Evolutionary conservation across 2,113 vertebrate genomes (phyloP), one percentile per base, ranked within the genome.

Genomic region (Lipotes vexillifer): DNA sequence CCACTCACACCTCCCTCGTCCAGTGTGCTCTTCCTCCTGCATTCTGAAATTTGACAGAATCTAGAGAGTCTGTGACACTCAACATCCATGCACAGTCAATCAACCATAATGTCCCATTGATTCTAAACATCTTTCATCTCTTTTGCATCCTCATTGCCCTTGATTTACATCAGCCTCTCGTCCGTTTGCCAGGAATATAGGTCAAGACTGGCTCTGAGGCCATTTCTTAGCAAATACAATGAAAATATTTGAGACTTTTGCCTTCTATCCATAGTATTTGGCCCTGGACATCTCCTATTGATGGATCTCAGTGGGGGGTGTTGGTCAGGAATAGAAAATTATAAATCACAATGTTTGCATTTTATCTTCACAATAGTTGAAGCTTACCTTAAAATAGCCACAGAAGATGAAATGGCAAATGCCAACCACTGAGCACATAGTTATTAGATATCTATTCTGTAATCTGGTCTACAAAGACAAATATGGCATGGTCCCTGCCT

Each of bases 261-360:
- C 31, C 68, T 87, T 75, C 68, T 71, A 15, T 20, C 6, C 69
- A 61, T 8, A 52, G 38, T 52, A 9, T 91, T 75, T 49, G 21
- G 31, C 15, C 93, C 44, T 63, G n/a, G 27, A 82, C 20, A n/a
- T 33, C 17, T 74, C 75, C 49, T 65, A 21, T 36, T 87, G 59
- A 11, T 88, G 27, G 12, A 3, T 71, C 85, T 90, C 8, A 83
- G 68, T 63, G 33, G 15, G 36, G 20, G 31, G 9, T 44, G 27
- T 95, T 69, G 44, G 52, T 92, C 15, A 84, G 85, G 55, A 92
- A 85, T n/a, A 38, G 1, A 77, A 96, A 93, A 95, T 69, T 68
- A 65, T 15, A 90, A 90, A 65, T n/a, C 36, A 83, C 27, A 77
- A 27, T 11, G 13, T 78, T 93, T 59, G 23, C 10, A 65, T 71